These are phyloP conservation scores for Silurus glanis DNA, from an alignment of 2,113 vertebrate genomes.

Conservation along the genomic window DNA sequence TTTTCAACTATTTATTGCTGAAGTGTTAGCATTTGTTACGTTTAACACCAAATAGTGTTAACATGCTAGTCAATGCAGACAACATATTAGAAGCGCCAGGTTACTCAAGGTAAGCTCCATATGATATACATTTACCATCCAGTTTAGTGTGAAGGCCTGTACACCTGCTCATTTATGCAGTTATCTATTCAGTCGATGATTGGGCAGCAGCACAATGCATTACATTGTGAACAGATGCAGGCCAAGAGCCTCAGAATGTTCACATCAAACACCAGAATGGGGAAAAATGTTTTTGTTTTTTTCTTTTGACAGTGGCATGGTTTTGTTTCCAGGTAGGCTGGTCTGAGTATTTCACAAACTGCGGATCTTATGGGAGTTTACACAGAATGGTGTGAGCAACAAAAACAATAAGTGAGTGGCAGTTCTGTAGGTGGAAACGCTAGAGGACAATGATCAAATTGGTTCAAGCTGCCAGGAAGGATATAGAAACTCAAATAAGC, in stretches of 20 bases:
- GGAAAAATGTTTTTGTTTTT: neutral
- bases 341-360: neutral
- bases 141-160: neutral
- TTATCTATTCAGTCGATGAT: neutral
- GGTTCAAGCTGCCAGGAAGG: neutral
- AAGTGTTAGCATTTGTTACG: neutral
- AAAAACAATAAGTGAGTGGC: neutral
- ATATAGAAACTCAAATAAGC: neutral
- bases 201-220: neutral
- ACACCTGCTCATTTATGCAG: neutral
- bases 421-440: neutral
- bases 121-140: neutral
- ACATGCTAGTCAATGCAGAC: neutral
- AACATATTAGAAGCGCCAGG: neutral
- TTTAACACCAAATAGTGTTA: neutral
- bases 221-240: neutral
- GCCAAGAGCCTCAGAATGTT: neutral
- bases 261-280: neutral
- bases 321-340: neutral
- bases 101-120: neutral
- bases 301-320: neutral
- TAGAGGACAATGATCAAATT: neutral
- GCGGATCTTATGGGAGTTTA: neutral
- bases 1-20: neutral
- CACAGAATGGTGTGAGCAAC: neutral